Percentiles rank a stretch among this genome's conserved stretches.
Evolutionary conservation across 2,888 invertebrate genomes (phyloP).

Genomic region (Phanerotoma sp.): DNA sequence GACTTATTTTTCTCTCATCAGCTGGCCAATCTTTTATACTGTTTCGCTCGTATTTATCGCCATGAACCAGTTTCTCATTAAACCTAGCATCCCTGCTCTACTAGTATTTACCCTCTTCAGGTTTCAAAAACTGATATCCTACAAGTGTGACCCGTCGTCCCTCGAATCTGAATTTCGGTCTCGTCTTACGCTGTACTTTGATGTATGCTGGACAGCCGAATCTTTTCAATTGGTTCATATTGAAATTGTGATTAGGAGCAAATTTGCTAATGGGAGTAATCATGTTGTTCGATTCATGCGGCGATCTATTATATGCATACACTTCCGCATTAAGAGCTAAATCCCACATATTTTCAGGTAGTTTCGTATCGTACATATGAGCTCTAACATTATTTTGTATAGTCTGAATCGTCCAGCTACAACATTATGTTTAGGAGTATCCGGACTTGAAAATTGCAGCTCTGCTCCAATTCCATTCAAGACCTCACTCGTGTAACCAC

Average conservation of each 20-base stretch:
- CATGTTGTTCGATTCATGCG: too few species aligned
- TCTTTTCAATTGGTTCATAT: slow-evolving; percentile 24
- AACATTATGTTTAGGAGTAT: too few species aligned
- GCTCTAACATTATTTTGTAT: slow-evolving; percentile 27
- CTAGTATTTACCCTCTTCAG: slow-evolving; percentile 29
- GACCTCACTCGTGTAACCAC: too few species aligned
- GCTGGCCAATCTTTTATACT: slow-evolving; percentile 6
- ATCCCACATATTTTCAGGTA: too few species aligned
- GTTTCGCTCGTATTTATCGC: too few species aligned
- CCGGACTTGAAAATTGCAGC: too few species aligned
- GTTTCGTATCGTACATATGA: slow-evolving; percentile 27
- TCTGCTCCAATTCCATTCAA: too few species aligned
- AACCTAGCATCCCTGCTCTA: slow-evolving; percentile 31
- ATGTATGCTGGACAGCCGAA: too few species aligned
- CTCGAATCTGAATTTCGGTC: slow-evolving; percentile 23
- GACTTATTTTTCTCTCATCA: background rate
- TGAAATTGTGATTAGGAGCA: slow-evolving; percentile 17
- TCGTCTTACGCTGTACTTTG: slow-evolving; percentile 27
- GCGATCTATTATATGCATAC: too few species aligned
- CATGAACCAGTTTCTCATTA: slow-evolving; percentile 29
- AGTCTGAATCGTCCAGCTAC: too few species aligned
- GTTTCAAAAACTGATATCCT: too few species aligned
- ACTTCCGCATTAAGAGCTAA: too few species aligned
- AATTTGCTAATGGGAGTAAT: slow-evolving; percentile 23
- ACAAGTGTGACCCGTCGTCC: slow-evolving; percentile 21